phyloP scores from a whole-genome alignment of 2,797 vertebrate genomes.

The Rhodeus uyekii region DNA sequence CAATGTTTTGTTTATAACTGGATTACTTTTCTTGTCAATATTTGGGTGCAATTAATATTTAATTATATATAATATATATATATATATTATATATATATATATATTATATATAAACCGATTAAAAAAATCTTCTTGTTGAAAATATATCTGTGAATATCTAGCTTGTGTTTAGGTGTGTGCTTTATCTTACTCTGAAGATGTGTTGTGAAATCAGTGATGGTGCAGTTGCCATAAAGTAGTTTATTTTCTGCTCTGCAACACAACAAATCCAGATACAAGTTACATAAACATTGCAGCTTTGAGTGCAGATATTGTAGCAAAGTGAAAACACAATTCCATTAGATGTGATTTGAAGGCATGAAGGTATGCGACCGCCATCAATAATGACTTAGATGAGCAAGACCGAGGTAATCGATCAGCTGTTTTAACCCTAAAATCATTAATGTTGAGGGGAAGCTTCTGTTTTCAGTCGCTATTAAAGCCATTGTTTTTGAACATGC shows the following conservation, averaged over 20 bases:
- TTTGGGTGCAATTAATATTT: no score
- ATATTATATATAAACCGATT: not conserved
- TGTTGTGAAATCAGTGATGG: not conserved
- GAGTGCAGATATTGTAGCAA: not conserved
- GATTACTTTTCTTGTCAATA: no score
- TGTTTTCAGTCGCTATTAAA: conserved; percentile 2
- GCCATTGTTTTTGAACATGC: conserved; percentile 29
- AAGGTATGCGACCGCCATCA: no score
- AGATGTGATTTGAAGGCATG: not conserved
- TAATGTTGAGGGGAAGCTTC: not conserved
- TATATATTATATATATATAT: not conserved
- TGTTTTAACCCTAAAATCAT: not conserved
- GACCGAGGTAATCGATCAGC: not conserved
- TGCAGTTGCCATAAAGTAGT: conserved; percentile 2
- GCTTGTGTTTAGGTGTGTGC: not conserved
- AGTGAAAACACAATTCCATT: not conserved
- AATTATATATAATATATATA: no score
- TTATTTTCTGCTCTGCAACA: conserved; percentile 16
- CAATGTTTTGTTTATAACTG: not conserved
- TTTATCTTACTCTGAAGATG: not conserved
- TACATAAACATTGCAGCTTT: not conserved
- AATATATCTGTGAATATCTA: not conserved
- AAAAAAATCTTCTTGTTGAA: not conserved
- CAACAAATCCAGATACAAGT: conserved; percentile 5
- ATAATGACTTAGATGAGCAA: not conserved